Percentiles rank a stretch among this genome's conserved stretches.
Conservation (phyloP, 2,797 vertebrate genomes). For the Bovichtus variegatus region DNA sequence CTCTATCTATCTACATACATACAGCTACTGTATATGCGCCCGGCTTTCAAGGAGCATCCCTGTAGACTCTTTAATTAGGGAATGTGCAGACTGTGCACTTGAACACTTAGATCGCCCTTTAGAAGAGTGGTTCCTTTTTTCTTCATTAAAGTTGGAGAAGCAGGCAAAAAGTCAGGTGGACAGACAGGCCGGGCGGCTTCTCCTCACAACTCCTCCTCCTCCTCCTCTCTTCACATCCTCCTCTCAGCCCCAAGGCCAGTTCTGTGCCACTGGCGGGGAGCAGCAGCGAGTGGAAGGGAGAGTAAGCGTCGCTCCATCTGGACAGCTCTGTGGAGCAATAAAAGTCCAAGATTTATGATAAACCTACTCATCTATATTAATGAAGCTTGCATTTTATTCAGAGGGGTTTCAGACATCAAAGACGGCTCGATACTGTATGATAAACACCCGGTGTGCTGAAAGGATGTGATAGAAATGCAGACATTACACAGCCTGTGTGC, state of each 20-base stretch:
- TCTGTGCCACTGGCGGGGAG: constrained; percentile 46
- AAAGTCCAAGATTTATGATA: constrained; percentile 74
- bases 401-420: constrained; percentile 42
- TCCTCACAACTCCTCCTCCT: constrained; percentile 15
- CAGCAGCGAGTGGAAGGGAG: constrained; percentile 64
- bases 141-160: constrained; percentile 74
- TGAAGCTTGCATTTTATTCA: constrained; percentile 62
- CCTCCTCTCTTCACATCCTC: constrained; percentile 24
- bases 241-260: constrained; percentile 57
- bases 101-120: constrained; percentile 79
- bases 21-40: constrained; percentile 63
- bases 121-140: constrained; percentile 70
- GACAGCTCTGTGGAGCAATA: constrained; percentile 64
- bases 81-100: constrained; percentile 79
- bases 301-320: constrained; percentile 67
- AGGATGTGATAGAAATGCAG: constrained; percentile 11
- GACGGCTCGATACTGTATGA: constrained; percentile 24
- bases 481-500: constrained; percentile 27
- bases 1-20: constrained; percentile 65
- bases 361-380: constrained; percentile 75
- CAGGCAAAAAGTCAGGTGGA: constrained; percentile 60
- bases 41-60: constrained; percentile 75
- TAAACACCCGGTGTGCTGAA: constrained; percentile 30
- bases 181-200: constrained; percentile 23
- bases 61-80: constrained; percentile 82